phyloP scores from a whole-genome alignment of 2,113 vertebrate species.

The Kryptolebias marmoratus region DNA sequence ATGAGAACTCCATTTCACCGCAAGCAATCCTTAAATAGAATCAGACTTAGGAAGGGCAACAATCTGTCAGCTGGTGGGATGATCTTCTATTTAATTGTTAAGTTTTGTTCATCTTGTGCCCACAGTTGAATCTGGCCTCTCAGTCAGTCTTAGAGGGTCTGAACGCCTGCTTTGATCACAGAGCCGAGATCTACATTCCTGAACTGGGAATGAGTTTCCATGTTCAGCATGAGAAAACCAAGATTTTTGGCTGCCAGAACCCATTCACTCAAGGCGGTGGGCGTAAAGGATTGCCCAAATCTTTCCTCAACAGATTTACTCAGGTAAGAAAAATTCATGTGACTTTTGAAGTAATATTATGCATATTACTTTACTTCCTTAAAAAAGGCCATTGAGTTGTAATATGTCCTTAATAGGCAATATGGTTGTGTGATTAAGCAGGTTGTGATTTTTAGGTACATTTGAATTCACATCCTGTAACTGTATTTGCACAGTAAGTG shows the following conservation, averaged over 20 bases:
- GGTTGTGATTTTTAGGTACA: not conserved
- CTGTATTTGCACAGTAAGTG: not conserved
- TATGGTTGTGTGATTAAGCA: not conserved
- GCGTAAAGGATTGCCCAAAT: conserved; percentile 93
- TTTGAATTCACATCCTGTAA: not conserved
- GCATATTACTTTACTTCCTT: not conserved
- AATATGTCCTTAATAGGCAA: not conserved
- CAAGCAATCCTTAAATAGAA: too few species aligned
- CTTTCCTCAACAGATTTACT: conserved; percentile 97
- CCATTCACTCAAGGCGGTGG: conserved; percentile 96
- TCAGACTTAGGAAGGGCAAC: too few species aligned
- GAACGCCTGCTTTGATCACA: conserved; percentile 97
- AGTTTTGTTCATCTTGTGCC: not conserved
- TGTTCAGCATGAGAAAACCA: conserved; percentile 91
- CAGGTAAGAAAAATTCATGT: conserved; percentile 79
- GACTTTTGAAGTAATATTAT: not conserved
- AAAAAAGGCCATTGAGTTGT: not conserved
- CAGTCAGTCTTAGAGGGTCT: conserved; percentile 97
- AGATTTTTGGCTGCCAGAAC: conserved; percentile 98
- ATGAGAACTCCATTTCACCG: too few species aligned
- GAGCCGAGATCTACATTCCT: conserved; percentile 94
- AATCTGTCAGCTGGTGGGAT: not conserved
- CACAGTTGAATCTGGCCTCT: conserved; percentile 94
- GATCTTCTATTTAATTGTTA: not conserved
- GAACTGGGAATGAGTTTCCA: conserved; percentile 93